Evolutionary conservation across 2,113 vertebrate species (phyloP), one percentile per base, ranked within the genome.

Genomic region (Xenopus borealis): DNA sequence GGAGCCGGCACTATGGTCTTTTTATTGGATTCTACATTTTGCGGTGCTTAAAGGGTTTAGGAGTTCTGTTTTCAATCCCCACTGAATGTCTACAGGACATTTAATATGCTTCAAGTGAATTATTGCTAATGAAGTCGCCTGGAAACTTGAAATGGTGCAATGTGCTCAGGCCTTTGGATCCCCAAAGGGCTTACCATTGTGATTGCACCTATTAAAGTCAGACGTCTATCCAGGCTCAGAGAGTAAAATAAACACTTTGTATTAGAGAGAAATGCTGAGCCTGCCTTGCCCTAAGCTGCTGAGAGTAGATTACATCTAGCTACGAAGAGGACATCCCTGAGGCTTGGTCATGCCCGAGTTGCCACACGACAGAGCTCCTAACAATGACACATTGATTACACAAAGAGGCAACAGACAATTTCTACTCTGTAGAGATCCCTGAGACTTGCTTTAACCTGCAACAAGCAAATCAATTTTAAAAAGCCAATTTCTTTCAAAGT

Each of bases 401-500:
- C 8, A 10, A 59, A 44, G 33, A 50, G 5, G 45, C 46, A 50
- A 63, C 44, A 63, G 58, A 72, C 58, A 50, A 72, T 72, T 52
- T 63, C 70, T 20, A 40, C 59, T 50, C 50, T 45, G 44, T 20
- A 68, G 74, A 55, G 63, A 67, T 23, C 59, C 3, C 59, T 27
- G 61, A 30, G 53, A 62, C 66, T 55, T 20, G 16, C 33, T 57
- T 45, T 33, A 63, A 72, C 45, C 61, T 63, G 57, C 68, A 45
- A 69, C 66, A 63, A 69, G 59, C 27, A 61, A 69, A 76, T 76
- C 74, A 62, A 76, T 76, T 76, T 27, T 55, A 40, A 63, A 52
- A 70, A 76, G 66, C 59, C 74, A 70, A 69, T 76, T 76, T 69
- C 73, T 75, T 23, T 50, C 23, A 62, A 75, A 69, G 57, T 62